phyloP scores from a whole-genome alignment of 2,113 vertebrate species.

The Helogale parvula region DNA sequence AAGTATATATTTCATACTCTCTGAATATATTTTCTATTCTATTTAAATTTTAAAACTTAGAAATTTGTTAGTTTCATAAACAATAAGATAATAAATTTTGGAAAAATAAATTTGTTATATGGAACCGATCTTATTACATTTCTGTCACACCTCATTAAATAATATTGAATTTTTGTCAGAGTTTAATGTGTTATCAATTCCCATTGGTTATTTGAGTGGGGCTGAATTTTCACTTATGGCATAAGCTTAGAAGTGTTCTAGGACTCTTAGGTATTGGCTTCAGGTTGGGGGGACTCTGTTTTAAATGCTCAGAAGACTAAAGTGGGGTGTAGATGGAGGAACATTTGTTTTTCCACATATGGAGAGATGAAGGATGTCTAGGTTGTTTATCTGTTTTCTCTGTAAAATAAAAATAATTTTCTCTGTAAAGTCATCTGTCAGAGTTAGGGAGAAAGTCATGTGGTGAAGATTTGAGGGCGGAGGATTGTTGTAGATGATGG shows the following conservation, averaged over 20 bases:
- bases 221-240: neutral
- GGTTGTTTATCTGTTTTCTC: neutral
- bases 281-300: neutral
- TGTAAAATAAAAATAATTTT: neutral
- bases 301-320: neutral
- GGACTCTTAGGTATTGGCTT: neutral
- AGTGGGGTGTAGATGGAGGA: neutral
- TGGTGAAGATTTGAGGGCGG: neutral
- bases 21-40: neutral
- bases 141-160: conserved; percentile 21
- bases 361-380: neutral
- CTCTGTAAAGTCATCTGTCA: neutral
- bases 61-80: neutral
- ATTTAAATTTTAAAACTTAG: neutral
- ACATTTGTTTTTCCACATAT: neutral
- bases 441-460: neutral
- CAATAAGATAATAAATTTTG: neutral
- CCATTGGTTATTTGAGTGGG: neutral
- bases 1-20: neutral
- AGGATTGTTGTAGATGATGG: neutral
- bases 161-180: conserved; percentile 6
- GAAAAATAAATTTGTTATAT: neutral
- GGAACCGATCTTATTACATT: neutral
- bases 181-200: neutral
- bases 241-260: neutral